These are phyloP conservation scores for Diglossa brunneiventris DNA, from an alignment of 2,113 vertebrate species.

Conservation along the genomic window DNA sequence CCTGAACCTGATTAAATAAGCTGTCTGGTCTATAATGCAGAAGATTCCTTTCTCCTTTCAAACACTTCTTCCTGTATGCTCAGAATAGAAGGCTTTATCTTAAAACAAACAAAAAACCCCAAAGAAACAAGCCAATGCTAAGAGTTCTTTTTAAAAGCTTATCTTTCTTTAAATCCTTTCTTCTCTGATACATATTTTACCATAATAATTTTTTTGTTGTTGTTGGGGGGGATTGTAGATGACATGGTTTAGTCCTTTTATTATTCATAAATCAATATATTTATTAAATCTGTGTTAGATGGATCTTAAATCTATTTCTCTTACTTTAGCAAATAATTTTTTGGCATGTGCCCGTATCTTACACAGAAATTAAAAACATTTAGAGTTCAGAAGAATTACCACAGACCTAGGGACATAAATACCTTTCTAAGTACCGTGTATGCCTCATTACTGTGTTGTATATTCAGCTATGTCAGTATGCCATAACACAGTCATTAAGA, in stretches of 20 bases:
- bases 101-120: not conserved
- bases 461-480: not conserved
- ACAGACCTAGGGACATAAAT: not conserved
- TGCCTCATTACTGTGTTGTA: not conserved
- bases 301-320: not conserved
- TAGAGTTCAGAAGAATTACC: not conserved
- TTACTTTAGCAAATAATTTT: not conserved
- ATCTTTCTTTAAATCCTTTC: not conserved
- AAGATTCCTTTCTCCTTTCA: not conserved
- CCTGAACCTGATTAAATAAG: not conserved
- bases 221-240: not conserved
- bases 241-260: not conserved
- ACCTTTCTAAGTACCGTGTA: rapidly evolving
- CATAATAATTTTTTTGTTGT: not conserved
- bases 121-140: not conserved
- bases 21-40: not conserved
- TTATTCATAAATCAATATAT: not conserved
- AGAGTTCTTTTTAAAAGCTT: not conserved
- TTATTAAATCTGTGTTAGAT: not conserved
- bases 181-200: not conserved
- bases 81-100: not conserved
- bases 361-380: not conserved
- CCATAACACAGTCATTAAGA: not conserved
- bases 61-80: not conserved
- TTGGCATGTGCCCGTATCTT: not conserved